phyloP scores from a whole-genome alignment of 2,113 vertebrate species.

The Entosphenus tridentatus region DNA sequence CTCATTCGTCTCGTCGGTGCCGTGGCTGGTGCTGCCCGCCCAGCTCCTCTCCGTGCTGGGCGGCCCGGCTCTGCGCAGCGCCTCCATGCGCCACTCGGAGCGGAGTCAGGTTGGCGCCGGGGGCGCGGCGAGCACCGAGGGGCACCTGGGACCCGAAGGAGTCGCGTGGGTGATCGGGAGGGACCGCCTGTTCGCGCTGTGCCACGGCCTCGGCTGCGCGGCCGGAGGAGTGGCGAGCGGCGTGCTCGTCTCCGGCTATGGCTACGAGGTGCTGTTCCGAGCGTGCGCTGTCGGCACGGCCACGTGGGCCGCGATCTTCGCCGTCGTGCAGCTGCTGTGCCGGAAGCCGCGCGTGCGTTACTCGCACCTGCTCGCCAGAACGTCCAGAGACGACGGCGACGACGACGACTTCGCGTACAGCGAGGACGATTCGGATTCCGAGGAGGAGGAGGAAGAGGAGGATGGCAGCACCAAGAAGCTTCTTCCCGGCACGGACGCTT shows the following conservation, averaged over 20 bases:
- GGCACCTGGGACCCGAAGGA: too few relatives aligned
- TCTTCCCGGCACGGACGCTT: too few relatives aligned
- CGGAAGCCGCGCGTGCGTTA: too few relatives aligned
- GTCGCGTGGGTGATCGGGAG: background rate
- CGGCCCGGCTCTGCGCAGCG: background rate
- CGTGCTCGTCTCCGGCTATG: background rate
- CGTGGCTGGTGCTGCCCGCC: background rate
- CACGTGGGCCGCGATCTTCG: too few relatives aligned
- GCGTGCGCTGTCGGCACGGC: too few relatives aligned
- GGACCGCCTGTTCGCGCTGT: background rate
- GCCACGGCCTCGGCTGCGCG: background rate
- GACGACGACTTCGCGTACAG: too few relatives aligned
- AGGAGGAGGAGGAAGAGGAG: too few relatives aligned
- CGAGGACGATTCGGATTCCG: too few relatives aligned
- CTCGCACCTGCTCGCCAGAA: too few relatives aligned
- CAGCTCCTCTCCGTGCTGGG: constrained; percentile 3
- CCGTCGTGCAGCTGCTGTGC: too few relatives aligned
- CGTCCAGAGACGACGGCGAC: too few relatives aligned
- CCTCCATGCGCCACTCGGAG: background rate
- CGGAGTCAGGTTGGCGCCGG: background rate
- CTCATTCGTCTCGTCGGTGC: background rate
- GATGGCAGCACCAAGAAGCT: too few relatives aligned
- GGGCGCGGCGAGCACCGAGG: background rate
- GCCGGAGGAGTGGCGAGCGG: background rate
- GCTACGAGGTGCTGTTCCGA: background rate